Conservation (phyloP, 2,888 invertebrate species). For the Drosophila histrio region DNA sequence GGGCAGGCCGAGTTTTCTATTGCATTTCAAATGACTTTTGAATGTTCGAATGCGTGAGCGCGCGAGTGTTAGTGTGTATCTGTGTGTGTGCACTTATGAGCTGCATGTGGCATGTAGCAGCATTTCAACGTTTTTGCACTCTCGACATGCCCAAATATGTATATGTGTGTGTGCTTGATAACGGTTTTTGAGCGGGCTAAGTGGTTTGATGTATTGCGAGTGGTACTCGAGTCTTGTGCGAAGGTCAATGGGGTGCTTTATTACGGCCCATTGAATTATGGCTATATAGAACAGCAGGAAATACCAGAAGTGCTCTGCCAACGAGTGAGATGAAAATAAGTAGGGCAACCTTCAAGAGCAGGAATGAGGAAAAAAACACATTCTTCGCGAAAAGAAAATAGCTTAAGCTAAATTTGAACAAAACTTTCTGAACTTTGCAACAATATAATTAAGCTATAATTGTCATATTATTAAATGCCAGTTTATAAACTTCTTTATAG, state of each 20-base stretch:
- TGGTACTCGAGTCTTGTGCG: slow-evolving; percentile 31
- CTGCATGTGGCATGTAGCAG: slow-evolving; percentile 57
- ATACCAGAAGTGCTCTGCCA: slow-evolving; percentile 8
- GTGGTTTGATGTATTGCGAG: slow-evolving; percentile 40
- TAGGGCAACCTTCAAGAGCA: background rate
- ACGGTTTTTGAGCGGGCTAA: slow-evolving; percentile 43
- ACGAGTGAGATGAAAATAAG: background rate
- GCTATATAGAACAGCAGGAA: slow-evolving; percentile 28
- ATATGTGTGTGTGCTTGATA: slow-evolving; percentile 39
- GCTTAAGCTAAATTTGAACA: background rate
- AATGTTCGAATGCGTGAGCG: slow-evolving; percentile 29
- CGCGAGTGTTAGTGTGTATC: slow-evolving; percentile 5
- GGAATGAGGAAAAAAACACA: background rate
- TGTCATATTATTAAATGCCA: no score
- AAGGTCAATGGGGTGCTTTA: slow-evolving; percentile 50
- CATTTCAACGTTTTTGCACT: slow-evolving; percentile 41
- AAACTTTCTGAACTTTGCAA: background rate
- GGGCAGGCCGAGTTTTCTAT: slow-evolving; percentile 42
- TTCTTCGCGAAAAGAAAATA: background rate
- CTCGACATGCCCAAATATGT: slow-evolving; percentile 47
- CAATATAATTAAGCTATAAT: no score
- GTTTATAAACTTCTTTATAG: no score
- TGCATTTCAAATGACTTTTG: slow-evolving; percentile 64
- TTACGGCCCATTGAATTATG: slow-evolving; percentile 17
- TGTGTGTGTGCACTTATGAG: slow-evolving; percentile 20